A percentile compares a stretch with the other conserved stretches of the same genome.
Evolutionary conservation across 2,797 vertebrate genomes (phyloP).

Genomic region (Pseudopleuronectes americanus): DNA sequence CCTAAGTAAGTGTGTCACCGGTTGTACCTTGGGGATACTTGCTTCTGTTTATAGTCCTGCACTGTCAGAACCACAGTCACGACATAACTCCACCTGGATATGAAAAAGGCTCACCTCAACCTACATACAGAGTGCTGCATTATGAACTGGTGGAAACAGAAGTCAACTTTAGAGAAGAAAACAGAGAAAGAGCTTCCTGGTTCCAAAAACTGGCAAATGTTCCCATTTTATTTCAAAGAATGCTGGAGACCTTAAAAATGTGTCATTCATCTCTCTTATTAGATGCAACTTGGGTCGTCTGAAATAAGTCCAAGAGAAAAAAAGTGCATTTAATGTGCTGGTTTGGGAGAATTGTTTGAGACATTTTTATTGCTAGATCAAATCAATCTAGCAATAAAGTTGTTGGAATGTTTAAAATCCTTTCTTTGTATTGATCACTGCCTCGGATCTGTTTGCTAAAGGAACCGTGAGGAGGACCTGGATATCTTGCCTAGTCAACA

Average conservation of each 20-base stretch:
- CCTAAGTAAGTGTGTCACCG: slow-evolving; percentile 55
- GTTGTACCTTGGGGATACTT: slow-evolving; percentile 39
- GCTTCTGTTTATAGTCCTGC: slow-evolving; percentile 51
- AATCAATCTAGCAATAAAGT: neutral
- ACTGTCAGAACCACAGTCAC: slow-evolving; percentile 22
- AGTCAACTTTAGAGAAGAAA: neutral
- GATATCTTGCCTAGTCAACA: slow-evolving; percentile 38
- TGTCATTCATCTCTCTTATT: neutral
- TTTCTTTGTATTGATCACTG: slow-evolving; percentile 15
- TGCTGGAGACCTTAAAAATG: neutral
- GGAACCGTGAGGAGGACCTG: slow-evolving; percentile 19
- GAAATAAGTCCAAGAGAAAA: neutral
- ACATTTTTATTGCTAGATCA: neutral
- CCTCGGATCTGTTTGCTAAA: slow-evolving; percentile 16
- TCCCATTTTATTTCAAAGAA: neutral
- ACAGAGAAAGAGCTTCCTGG: neutral
- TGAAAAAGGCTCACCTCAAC: slow-evolving; percentile 4
- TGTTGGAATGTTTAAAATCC: slow-evolving; percentile 31
- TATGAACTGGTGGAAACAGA: slow-evolving; percentile 1
- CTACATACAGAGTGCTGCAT: slow-evolving; percentile 35
- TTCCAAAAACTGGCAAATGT: neutral
- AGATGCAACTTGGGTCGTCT: neutral
- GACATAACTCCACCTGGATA: slow-evolving; percentile 28
- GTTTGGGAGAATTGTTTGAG: neutral
- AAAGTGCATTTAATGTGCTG: neutral